Evolutionary conservation across 2,797 vertebrate species (phyloP), one percentile per base, ranked within the genome.

Genomic region (Pelobates cultripes): DNA sequence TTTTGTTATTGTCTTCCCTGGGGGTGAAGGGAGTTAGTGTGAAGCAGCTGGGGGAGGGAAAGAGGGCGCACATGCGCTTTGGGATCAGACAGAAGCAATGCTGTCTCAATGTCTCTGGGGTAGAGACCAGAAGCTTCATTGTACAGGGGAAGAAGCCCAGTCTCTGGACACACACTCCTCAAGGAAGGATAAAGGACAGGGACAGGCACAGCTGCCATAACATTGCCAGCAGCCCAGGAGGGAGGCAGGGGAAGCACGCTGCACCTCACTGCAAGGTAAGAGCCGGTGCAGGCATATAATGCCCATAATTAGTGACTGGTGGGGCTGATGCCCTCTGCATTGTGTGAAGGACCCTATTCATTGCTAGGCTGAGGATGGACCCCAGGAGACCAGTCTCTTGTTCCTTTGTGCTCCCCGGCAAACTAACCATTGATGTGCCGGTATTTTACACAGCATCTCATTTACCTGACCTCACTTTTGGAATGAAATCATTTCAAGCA

Each of bases 41-140:
- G 45, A 63, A 45, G 69, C 61, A 47, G 57, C n/a, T 28, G 70
- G 70, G 61, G 70, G 76, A 67, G 47, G 73, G 44, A 17, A 12
- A 53, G 77, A 17, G 12, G n/a, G 10, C 42, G 71, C 81, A 68
- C 81, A 83, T 83, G 81, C 70, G 81, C 76, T 15, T 14, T 74
- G 71, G 15, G 8, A 63, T 42, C 64, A 12, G 3, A 40, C 28
- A 71, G 43, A 44, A 60, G 40, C 4, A 61, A 43, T 43, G 66
- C 40, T 17, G 51, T 74, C 4, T 73, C 45, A 67, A 57, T 73
- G 61, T 83, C 71, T 76, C 44, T 4, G 10, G 64, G 64, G 71
- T 7, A 77, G 60, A 76, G 75, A 63, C 47, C 57, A 63, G 75
- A 47, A 41, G 81, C 47, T 10, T 51, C 47, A 51, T 51, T 51